Percentiles rank a stretch among this genome's conserved stretches.
Conservation (phyloP, 30 jellyfish, hydroid and myxozoan genomes). For the Aurelia sp. region DNA sequence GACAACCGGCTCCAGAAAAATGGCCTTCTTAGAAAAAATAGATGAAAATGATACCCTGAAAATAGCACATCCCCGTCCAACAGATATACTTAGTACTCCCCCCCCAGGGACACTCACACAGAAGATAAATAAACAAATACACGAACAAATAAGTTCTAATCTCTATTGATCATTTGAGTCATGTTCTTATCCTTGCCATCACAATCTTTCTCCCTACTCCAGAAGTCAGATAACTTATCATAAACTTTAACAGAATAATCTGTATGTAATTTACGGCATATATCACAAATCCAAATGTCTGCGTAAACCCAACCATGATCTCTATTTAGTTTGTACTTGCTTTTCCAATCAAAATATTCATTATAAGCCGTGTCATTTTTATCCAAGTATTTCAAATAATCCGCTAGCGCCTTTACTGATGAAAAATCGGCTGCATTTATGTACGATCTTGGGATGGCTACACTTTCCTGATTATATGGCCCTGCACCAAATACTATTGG, state of each 20-base stretch:
- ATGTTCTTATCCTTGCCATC: too few species aligned
- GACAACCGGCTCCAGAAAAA: too few species aligned
- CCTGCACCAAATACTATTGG: conserved; percentile 83
- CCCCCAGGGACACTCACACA: too few species aligned
- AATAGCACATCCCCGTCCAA: too few species aligned
- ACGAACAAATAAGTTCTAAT: too few species aligned
- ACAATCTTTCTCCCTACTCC: too few species aligned
- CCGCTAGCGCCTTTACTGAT: conserved; percentile 53
- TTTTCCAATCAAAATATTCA: conserved; percentile 70
- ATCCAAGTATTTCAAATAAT: not conserved
- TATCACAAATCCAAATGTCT: conserved; percentile 38
- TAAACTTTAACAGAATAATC: conserved; percentile 5
- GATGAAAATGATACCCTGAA: too few species aligned
- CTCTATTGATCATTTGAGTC: too few species aligned
- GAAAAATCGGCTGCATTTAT: not conserved
- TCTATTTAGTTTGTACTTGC: conserved; percentile 3
- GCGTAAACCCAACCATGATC: conserved; percentile 48
- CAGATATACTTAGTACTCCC: too few species aligned
- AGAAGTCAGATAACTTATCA: conserved; percentile 1
- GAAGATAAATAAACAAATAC: too few species aligned
- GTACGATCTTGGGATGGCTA: too few species aligned
- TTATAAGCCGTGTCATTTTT: conserved; percentile 40
- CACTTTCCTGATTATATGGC: conserved; percentile 36
- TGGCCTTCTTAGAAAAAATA: too few species aligned
- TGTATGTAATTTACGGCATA: conserved; percentile 19